phyloP scores from a whole-genome alignment of 1,140 invertebrate species.

The Medauroidea extradentata region DNA sequence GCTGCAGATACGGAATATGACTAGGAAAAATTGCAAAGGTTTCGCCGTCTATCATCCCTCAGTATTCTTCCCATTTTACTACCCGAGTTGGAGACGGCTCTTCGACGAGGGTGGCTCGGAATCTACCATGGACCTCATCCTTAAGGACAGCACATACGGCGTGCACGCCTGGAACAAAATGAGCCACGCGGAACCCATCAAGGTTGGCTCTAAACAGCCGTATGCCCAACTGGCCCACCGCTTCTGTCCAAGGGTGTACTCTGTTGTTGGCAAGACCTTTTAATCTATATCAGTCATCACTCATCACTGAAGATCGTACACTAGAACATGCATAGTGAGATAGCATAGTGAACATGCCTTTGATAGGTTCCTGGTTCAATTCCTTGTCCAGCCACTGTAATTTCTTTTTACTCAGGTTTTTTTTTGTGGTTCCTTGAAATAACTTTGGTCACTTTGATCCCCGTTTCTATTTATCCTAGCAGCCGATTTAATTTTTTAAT shows the following conservation, averaged over 20 bases:
- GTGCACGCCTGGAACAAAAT: slow-evolving; percentile 8
- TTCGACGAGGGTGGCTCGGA: neutral
- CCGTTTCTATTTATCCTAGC: no score
- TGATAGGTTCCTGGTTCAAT: no score
- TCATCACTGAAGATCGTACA: no score
- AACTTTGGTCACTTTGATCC: no score
- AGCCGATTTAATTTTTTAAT: no score
- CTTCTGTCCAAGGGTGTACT: slow-evolving; percentile 6
- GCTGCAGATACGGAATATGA: neutral
- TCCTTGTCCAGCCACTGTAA: no score
- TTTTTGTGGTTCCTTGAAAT: no score
- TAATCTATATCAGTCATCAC: no score
- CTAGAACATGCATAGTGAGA: no score
- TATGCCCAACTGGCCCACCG: neutral
- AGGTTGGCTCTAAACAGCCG: slow-evolving; percentile 3
- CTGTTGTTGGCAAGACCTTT: neutral
- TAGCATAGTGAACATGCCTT: no score
- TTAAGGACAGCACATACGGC: neutral
- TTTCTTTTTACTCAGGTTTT: no score
- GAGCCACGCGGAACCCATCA: neutral
- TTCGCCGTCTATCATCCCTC: neutral
- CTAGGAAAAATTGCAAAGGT: neutral
- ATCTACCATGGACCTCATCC: neutral
- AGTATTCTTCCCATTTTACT: neutral
- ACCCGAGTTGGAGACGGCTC: neutral